Conservation (phyloP, 2,888 invertebrate species). For the Drosophila ezoana region DNA sequence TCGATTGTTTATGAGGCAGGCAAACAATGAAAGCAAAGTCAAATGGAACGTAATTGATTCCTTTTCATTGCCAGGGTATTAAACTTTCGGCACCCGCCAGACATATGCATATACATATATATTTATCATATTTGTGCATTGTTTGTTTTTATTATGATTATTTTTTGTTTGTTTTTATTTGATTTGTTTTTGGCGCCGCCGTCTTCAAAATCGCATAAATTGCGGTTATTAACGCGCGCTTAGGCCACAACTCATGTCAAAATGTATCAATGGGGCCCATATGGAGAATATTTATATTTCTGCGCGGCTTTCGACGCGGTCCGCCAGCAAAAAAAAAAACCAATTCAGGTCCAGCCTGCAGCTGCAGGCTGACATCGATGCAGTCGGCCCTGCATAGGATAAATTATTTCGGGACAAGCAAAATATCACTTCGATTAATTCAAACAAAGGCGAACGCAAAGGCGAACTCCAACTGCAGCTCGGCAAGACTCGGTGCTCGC, state of each 20-base stretch:
- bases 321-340: conserved; percentile 47
- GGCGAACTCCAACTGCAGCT: not conserved
- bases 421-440: conserved; percentile 85
- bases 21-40: not conserved
- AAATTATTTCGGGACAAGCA: conserved; percentile 85
- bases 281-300: conserved; percentile 84
- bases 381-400: conserved; percentile 58
- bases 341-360: conserved; percentile 64
- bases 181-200: conserved; percentile 49
- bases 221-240: conserved; percentile 82
- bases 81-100: conserved; percentile 3
- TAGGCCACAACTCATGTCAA: conserved; percentile 85
- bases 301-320: conserved; percentile 45
- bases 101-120: not conserved
- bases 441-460: conserved; percentile 82
- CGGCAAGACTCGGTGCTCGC: conserved; percentile 12
- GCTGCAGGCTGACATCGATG: conserved; percentile 37
- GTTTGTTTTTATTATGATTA: not conserved
- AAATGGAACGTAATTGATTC: not conserved
- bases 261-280: conserved; percentile 82
- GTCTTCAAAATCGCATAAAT: conserved; percentile 80
- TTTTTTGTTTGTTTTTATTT: not conserved
- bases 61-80: conserved; percentile 7
- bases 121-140: conserved; percentile 4
- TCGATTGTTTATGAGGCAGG: no score